phyloP scores from a whole-genome alignment of 2,888 invertebrate species.

The Chrysotoxum bicinctum region DNA sequence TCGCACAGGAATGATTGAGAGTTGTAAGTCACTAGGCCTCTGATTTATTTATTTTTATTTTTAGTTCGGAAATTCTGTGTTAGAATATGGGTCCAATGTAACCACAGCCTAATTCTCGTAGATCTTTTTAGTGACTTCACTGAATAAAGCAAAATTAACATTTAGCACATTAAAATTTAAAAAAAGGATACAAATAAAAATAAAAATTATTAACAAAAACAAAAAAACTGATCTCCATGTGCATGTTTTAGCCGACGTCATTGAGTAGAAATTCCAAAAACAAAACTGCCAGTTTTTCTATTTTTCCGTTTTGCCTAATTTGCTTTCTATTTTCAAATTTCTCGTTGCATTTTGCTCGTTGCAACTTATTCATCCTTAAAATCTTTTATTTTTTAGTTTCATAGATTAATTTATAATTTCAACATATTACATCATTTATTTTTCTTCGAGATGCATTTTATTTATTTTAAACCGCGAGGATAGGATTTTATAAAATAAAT shows the following conservation, averaged over 20 bases:
- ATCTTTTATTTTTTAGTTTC: slow-evolving; percentile 19
- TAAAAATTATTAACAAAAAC: neutral
- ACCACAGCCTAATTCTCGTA: too few relatives aligned
- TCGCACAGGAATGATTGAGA: too few relatives aligned
- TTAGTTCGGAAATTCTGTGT: too few relatives aligned
- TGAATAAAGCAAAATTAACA: too few relatives aligned
- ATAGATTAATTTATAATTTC: slow-evolving; percentile 43
- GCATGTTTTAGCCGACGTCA: neutral
- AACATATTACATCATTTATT: slow-evolving; percentile 39
- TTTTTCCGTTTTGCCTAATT: neutral
- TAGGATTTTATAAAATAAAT: slow-evolving; percentile 13
- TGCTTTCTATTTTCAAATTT: neutral
- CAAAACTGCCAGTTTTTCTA: neutral
- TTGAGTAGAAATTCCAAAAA: neutral
- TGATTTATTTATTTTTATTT: too few relatives aligned
- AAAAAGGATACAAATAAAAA: too few relatives aligned
- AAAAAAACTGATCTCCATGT: neutral
- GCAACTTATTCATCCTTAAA: slow-evolving; percentile 8
- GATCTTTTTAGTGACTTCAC: too few relatives aligned
- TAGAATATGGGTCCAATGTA: too few relatives aligned
- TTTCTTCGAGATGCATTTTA: slow-evolving; percentile 33
- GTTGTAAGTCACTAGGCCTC: too few relatives aligned
- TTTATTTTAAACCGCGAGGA: slow-evolving; percentile 5
- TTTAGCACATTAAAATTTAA: too few relatives aligned
- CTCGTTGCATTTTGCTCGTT: neutral